These are phyloP conservation scores for Astyanax mexicanus DNA, from an alignment of 2,797 vertebrate species.

Conservation along the genomic window DNA sequence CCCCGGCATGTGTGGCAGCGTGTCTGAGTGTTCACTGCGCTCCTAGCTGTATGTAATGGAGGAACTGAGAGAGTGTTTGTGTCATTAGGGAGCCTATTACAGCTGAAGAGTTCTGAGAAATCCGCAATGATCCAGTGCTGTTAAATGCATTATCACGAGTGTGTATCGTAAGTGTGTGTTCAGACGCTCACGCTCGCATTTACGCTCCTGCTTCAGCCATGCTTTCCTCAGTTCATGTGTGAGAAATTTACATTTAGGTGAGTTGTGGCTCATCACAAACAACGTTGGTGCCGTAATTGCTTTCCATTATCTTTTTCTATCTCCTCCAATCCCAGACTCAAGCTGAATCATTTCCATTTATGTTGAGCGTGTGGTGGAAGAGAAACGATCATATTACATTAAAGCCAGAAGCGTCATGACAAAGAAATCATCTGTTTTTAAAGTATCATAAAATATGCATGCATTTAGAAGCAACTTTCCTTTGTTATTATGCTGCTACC, in stretches of 20 bases:
- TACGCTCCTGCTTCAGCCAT: not conserved
- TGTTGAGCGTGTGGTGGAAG: not conserved
- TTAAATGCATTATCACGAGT: slow-evolving; percentile 12
- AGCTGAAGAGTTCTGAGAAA: slow-evolving; percentile 6
- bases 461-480: slow-evolving; percentile 15
- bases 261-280: not conserved
- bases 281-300: not conserved
- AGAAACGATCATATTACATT: slow-evolving; percentile 5
- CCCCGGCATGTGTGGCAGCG: not conserved
- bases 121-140: slow-evolving; percentile 15
- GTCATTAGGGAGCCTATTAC: slow-evolving; percentile 11
- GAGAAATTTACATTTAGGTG: not conserved
- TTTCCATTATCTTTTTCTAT: not conserved
- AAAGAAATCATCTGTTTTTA: slow-evolving; percentile 7
- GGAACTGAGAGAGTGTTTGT: slow-evolving; percentile 19
- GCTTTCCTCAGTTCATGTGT: not conserved
- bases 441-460: slow-evolving; percentile 23
- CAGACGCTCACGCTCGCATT: not conserved
- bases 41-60: not conserved
- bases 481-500: not conserved
- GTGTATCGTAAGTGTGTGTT: not conserved
- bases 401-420: not conserved
- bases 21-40: not conserved
- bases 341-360: not conserved
- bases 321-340: not conserved